These are phyloP conservation scores for Lucifuga dentata DNA, from an alignment of 2,113 vertebrate genomes.

Conservation along the genomic window DNA sequence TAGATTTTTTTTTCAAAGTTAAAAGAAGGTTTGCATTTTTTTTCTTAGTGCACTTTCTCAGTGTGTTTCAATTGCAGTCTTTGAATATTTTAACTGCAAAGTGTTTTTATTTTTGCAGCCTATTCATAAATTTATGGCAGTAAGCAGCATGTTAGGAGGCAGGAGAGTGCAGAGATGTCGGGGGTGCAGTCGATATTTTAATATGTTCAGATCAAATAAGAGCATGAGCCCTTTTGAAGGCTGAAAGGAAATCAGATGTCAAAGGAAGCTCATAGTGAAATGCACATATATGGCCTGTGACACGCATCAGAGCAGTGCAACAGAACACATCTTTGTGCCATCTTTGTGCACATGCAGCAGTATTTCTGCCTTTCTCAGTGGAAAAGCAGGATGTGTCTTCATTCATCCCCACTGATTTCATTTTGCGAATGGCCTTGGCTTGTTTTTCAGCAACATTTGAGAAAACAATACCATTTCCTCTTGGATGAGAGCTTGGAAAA, in stretches of 20 bases:
- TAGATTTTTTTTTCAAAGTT: no score
- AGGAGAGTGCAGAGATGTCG: constrained; percentile 30
- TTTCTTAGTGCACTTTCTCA: not conserved
- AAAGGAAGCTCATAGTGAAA: constrained; percentile 31
- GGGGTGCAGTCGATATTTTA: constrained; percentile 31
- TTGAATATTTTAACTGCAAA: constrained; percentile 59
- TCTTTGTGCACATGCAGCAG: not conserved
- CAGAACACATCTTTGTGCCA: not conserved
- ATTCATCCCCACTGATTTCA: constrained; percentile 9
- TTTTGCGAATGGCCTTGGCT: constrained; percentile 27
- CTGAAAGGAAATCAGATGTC: constrained; percentile 37
- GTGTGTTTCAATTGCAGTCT: constrained; percentile 8
- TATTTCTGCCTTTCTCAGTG: constrained; percentile 18
- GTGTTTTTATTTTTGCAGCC: constrained; percentile 45
- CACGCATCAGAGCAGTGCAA: constrained; percentile 2
- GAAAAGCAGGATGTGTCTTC: constrained; percentile 20
- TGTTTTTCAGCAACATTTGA: constrained; percentile 9
- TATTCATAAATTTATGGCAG: constrained; percentile 48
- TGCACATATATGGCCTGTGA: constrained; percentile 14
- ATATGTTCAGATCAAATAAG: constrained; percentile 26
- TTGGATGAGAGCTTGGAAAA: constrained; percentile 12
- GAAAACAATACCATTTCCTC: constrained; percentile 16
- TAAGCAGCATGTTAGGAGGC: no score
- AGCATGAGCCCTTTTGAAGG: constrained; percentile 26
- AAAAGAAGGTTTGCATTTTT: not conserved